Base-by-base conservation (phyloP, 2,888 invertebrate genomes). In the Meta bourneti region DNA sequence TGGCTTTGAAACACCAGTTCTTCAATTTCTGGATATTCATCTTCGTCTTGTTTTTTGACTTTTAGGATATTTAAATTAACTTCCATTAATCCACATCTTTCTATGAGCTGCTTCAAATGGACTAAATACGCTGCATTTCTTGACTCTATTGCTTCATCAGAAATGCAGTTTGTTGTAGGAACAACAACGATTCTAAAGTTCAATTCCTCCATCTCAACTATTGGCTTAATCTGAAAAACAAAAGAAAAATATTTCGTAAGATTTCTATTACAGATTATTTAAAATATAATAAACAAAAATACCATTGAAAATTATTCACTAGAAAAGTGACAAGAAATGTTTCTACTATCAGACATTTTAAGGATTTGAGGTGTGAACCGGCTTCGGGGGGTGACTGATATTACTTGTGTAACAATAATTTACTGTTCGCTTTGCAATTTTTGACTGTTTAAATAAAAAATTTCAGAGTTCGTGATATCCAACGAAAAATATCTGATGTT, bases 11-110 rank as follows among this genome's bases (percentile, higher is more conserved):
- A 61, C 5, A 75, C 49, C 5, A 91, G 13, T 87, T 87, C 91
- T 79, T 91, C 91, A 8, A 91, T 83, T 78, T 91, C 91, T 13
- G 91, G 87, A 74, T 78, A 78, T 78, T 91, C 83, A 61, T 91
- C 87, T 11, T 89, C 89, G n/a, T 89, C 78, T 69, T 91, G 82
- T 69, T 87, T 82, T 19, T 91, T 91, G 16, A 87, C 72, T 9
- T 87, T 81, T 13, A 54, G 52, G 72, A 78, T 49, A 72, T 20
- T 71, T 48, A 91, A 9, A n/a, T 16, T 16, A 16, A 51, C 61
- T 8, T 69, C 75, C 52, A 7, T 54, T 7, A 91, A 19, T 5
- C 78, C 82, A 83, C 91, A 83, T 4, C 9, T 20, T 61, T 83
- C 82, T 19, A 91, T 16, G 8, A 6, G 7, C 13, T 16, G 7